Conservation (phyloP, 2,113 vertebrate species). For the Machaerirhynchus nigripectus region DNA sequence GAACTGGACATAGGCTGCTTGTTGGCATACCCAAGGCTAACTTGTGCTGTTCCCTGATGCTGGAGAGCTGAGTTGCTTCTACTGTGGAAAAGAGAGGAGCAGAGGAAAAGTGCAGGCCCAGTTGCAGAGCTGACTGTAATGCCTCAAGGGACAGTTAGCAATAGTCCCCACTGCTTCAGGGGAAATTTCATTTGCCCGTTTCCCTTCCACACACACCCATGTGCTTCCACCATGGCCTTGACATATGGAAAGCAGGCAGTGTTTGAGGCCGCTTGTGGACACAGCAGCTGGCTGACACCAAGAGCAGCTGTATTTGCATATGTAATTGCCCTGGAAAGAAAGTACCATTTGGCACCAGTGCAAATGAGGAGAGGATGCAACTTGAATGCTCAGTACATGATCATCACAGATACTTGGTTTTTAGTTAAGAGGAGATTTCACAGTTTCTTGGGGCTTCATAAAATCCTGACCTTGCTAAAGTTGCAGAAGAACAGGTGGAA, state of each 20-base stretch:
- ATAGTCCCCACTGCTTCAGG: background rate
- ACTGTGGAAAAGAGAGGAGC: background rate
- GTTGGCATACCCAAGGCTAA: background rate
- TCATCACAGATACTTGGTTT: background rate
- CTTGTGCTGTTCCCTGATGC: background rate
- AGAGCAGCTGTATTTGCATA: background rate
- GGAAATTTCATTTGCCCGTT: background rate
- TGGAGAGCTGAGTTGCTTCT: background rate
- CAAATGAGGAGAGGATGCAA: background rate
- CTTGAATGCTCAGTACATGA: background rate
- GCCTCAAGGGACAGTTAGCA: background rate
- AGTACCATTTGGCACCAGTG: background rate
- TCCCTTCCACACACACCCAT: background rate
- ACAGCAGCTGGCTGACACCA: background rate
- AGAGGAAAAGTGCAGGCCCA: background rate
- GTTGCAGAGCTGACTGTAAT: background rate
- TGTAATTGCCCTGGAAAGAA: background rate
- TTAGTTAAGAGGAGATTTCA: background rate
- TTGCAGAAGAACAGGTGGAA: background rate
- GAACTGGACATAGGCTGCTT: background rate
- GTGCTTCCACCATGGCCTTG: background rate
- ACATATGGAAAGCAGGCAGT: background rate
- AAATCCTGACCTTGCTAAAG: background rate
- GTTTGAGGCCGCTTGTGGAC: background rate
- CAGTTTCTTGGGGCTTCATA: background rate